Base-by-base conservation (phyloP, 2,113 vertebrate genomes). In the Xerus inauris region DNA sequence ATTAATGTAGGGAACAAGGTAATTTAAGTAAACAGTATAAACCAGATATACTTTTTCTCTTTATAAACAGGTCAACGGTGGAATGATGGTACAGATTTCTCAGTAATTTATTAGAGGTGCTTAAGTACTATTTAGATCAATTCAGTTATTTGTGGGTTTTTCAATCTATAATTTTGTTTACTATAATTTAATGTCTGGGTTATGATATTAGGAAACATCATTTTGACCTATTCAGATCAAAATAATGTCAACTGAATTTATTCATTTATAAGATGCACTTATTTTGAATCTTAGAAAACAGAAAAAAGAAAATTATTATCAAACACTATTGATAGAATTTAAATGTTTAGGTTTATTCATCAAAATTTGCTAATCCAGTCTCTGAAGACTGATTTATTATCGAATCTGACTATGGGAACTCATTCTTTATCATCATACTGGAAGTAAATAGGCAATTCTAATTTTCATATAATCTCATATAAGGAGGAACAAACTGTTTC, bases 401-500 rank as follows among this genome's bases (percentile, higher is more conserved):
- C 97, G 98, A 97, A 98, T 98, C 95, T 97, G 94, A 97, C 90
- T 96, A 90, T 98, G 92, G 93, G 96, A 97, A 94, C 82, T 98
- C 93, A 82, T 97, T 97, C 86, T 97, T 98, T 97, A 95, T 95
- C 93, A 76, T 32, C 92, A 92, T 90, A 80, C 72, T 95, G 79
- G 81, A 97, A 97, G 95, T 92, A 98, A 98, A 98, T 84, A 97
- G 98, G 97, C 97, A 97, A 98, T 97, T 98, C 95, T 98, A 98
- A 98, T 98, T 98, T 98, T 91, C 96, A 98, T 76, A 94, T 97
- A 98, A 98, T 98, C 93, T 97, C 96, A 98, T 97, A 97, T 95
- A 98, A 98, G 96, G 93, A 98, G 97, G 94, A 98, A 59, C 88
- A 98, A 98, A 98, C 81, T 94, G 96, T 94, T 98, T 96, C 94